Conservation (phyloP, 2,888 invertebrate genomes). For the Nomada ferruginata region DNA sequence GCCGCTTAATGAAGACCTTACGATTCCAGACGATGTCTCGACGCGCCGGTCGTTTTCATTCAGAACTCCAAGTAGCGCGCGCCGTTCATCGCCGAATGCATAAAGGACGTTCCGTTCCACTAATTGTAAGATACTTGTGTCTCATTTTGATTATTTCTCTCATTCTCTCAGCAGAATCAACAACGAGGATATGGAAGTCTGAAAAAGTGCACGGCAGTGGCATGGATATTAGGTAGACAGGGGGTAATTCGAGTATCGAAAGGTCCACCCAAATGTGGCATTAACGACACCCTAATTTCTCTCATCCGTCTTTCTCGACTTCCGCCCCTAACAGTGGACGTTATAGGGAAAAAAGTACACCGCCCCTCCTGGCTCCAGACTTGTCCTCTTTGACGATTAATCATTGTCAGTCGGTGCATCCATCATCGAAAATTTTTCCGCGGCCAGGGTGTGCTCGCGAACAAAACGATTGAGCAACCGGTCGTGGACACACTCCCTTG, state of each 20-base stretch:
- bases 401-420: constrained; percentile 66
- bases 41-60: constrained; percentile 29
- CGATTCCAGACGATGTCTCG: constrained; percentile 9
- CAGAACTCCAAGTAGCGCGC: constrained; percentile 6
- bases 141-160: no score
- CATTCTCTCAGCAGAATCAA: no score
- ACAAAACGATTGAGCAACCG: background rate
- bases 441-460: constrained; percentile 24
- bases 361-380: constrained; percentile 8
- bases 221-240: no score
- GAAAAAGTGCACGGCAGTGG: no score
- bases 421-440: constrained; percentile 54
- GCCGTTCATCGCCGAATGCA: no score
- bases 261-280: constrained; percentile 2
- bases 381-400: constrained; percentile 59
- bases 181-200: no score
- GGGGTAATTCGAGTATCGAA: constrained; percentile 23
- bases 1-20: constrained; percentile 42
- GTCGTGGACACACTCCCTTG: background rate
- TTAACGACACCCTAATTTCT: constrained; percentile 53
- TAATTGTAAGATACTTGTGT: no score
- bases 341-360: constrained; percentile 20
- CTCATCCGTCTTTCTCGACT: constrained; percentile 65
- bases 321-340: constrained; percentile 36
- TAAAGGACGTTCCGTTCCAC: no score